These are phyloP conservation scores for Aplidium turbinatum DNA, from an alignment of 23 tunicate genomes.

Conservation along the genomic window DNA sequence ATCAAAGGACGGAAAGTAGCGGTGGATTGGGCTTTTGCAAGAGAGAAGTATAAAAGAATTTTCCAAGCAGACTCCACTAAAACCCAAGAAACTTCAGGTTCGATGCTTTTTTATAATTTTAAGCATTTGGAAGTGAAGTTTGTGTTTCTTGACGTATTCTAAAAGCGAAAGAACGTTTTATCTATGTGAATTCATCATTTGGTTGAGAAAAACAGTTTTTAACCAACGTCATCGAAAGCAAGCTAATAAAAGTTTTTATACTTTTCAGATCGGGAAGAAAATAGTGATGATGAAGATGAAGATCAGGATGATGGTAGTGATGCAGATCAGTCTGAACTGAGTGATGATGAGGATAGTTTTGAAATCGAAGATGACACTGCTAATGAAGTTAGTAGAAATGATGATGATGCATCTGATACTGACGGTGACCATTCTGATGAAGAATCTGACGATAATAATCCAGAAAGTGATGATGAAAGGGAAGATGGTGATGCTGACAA, in stretches of 20 bases:
- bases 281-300: neutral
- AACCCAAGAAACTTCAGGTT: no score
- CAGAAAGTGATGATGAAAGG: neutral
- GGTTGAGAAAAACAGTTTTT: no score
- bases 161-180: no score
- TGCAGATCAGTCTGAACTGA: neutral
- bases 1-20: conserved; percentile 90
- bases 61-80: conserved; percentile 5
- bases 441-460: conserved; percentile 9
- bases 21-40: conserved; percentile 85
- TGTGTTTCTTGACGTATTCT: no score
- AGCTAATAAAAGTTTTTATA: neutral
- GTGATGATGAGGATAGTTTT: conserved; percentile 11
- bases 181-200: no score
- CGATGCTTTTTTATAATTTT: no score
- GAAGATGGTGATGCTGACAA: neutral
- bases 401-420: conserved; percentile 12
- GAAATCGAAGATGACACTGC: conserved; percentile 10
- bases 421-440: conserved; percentile 27
- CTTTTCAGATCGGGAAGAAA: neutral
- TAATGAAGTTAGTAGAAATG: conserved; percentile 8
- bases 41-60: conserved; percentile 61
- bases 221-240: neutral
- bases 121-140: no score
- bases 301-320: neutral